Evolutionary conservation across 2,888 invertebrate genomes (phyloP), one percentile per base, ranked within the genome.

Genomic region (Silvanus unidentatus): DNA sequence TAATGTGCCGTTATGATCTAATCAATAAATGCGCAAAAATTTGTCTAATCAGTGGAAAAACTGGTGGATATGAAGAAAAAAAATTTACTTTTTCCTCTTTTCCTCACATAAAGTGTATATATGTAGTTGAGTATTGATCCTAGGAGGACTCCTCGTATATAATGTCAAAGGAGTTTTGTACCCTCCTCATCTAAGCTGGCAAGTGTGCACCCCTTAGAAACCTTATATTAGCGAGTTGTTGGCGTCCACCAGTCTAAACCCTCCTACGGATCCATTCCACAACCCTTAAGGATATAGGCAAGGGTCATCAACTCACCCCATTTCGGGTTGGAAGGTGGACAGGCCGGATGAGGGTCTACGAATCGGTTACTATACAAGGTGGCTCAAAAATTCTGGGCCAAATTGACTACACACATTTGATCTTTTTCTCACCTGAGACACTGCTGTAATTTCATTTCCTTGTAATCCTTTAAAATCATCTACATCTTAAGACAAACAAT

Each of bases 201-300:
- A 50, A 53, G 57, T 54, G 50, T 54, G 53, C 53, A 57, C 57
- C 58, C 57, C 58, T 53, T 53, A 52, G 58, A 57, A 57, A 60
- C 57, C 57, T 54, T 58, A 57, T 58, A 58, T 58, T 56, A 54
- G 50, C 50, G 53, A 53, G 54, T 52, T 53, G 48, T 55, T 47
- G 53, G 51, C 53, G 55, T 54, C 55, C 54, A 48, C 49, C 44
- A 44, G 47, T 40, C 48, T 45, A 35, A 40, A 48, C 28, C 45
- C 44, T 38, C 39, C 48, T 35, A 42, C 49, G 49, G 47, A 50
- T 50, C 50, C 43, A 43, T 43, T 51, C 42, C 47, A 39, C 43
- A 47, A 54, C 54, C 57, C 53, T 52, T 49, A 45, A 52, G 53
- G 50, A 50, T 48, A 6, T 13, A 46, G 52, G 55, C 51, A 55